These are phyloP conservation scores for Aspidoscelis tigris DNA, from an alignment of 2,113 vertebrate genomes.

Conservation along the genomic window DNA sequence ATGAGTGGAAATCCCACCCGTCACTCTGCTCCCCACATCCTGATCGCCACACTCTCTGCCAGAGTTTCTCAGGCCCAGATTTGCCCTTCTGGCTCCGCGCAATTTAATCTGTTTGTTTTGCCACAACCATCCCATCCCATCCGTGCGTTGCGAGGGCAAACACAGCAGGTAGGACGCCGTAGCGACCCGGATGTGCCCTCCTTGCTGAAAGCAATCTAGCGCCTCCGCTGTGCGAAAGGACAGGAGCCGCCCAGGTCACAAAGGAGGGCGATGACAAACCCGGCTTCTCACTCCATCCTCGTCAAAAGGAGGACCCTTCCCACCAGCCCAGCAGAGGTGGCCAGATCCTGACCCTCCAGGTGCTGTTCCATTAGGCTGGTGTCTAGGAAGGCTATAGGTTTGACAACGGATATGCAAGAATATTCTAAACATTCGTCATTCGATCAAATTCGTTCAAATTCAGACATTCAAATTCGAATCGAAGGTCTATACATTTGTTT, in stretches of 20 bases:
- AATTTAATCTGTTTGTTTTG: conserved; percentile 38
- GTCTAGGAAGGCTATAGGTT: no score
- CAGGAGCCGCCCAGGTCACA: not conserved
- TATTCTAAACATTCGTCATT: no score
- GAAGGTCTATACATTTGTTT: no score
- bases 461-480: no score
- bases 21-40: conserved; percentile 30
- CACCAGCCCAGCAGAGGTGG: no score
- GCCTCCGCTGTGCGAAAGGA: not conserved
- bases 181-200: not conserved
- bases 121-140: conserved; percentile 7
- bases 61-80: not conserved
- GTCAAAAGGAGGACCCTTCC: not conserved
- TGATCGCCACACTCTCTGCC: not conserved
- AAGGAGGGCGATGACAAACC: not conserved
- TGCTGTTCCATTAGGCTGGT: no score
- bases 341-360: no score
- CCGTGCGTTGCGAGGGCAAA: not conserved
- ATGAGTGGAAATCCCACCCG: not conserved
- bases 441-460: no score
- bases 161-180: not conserved
- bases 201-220: not conserved
- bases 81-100: not conserved
- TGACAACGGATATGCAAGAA: no score
- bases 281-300: not conserved